These are phyloP conservation scores for Turritopsis dohrnii DNA, from an alignment of 30 jellyfish, hydroid and myxozoan species.

Conservation along the genomic window DNA sequence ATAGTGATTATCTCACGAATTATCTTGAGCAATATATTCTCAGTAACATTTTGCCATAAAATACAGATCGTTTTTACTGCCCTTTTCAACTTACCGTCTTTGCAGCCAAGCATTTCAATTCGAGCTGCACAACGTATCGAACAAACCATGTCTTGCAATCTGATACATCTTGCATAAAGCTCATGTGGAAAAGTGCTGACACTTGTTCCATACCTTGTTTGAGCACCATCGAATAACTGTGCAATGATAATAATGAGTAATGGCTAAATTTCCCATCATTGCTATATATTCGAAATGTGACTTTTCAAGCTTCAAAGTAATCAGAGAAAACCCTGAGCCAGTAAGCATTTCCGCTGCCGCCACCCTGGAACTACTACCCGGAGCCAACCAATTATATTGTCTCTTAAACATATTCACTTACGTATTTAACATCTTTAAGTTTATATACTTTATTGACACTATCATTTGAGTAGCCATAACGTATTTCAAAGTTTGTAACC, in stretches of 20 bases:
- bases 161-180: not conserved
- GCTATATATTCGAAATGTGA: no score
- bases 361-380: not conserved
- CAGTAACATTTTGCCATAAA: not conserved
- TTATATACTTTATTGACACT: not conserved
- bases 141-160: not conserved
- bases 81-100: not conserved
- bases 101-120: not conserved
- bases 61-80: no score
- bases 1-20: no score
- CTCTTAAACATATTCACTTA: not conserved
- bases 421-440: not conserved
- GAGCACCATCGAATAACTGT: not conserved
- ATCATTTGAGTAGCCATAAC: not conserved
- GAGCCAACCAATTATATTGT: no score
- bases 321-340: no score
- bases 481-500: not conserved
- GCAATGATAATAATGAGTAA: no score
- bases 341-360: not conserved
- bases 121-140: not conserved
- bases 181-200: not conserved
- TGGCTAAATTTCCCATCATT: not conserved
- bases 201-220: not conserved
- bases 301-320: not conserved
- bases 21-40: no score